Percentiles rank a stretch among this genome's conserved stretches.
phyloP scores from a whole-genome alignment of 2,888 invertebrate species.

The Seira sanloemensis region DNA sequence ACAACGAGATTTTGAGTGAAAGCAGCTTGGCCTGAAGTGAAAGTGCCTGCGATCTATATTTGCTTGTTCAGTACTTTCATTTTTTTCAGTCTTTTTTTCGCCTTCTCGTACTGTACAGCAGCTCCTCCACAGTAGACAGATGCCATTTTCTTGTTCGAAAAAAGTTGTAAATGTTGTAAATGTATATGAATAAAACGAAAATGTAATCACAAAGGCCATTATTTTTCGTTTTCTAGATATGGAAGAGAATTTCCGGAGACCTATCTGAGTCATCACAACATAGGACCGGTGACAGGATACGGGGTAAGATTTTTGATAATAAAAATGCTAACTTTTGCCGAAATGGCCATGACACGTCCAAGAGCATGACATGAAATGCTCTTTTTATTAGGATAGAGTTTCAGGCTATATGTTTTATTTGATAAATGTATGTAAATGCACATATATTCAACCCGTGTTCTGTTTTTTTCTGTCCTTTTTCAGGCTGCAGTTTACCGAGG shows the following conservation, averaged over 20 bases:
- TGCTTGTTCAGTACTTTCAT: not conserved
- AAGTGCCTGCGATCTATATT: not conserved
- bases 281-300: slow-evolving; percentile 97
- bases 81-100: too few relatives aligned
- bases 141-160: not conserved
- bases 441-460: slow-evolving; percentile 41
- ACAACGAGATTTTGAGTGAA: not conserved
- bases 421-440: slow-evolving; percentile 67
- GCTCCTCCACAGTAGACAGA: too few relatives aligned
- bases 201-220: not conserved
- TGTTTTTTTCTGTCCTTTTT: slow-evolving; percentile 75
- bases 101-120: too few relatives aligned
- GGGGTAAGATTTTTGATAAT: slow-evolving; percentile 82
- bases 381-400: not conserved
- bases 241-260: slow-evolving; percentile 95
- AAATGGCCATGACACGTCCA: not conserved
- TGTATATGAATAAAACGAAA: not conserved
- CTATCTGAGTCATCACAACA: slow-evolving; percentile 94
- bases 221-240: slow-evolving; percentile 79
- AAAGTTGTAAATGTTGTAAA: not conserved
- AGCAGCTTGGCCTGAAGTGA: not conserved
- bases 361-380: not conserved
- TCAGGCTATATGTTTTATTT: too few relatives aligned
- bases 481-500: slow-evolving; percentile 95
- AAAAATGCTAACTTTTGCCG: not conserved